Evolutionary conservation across 2,113 vertebrate genomes (phyloP).

Genomic region (Brienomyrus brachyistius): DNA sequence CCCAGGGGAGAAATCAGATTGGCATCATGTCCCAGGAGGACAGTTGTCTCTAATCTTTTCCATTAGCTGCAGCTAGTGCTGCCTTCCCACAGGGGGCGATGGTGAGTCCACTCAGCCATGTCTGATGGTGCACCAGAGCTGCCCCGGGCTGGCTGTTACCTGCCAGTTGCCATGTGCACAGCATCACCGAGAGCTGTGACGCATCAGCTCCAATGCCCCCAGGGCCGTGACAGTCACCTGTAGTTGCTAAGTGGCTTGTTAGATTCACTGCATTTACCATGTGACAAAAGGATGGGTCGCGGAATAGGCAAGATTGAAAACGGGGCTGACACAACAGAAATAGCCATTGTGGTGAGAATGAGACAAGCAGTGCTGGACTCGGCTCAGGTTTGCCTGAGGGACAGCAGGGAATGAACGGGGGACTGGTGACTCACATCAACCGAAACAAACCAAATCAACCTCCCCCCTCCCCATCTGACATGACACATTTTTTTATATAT

Average conservation of each 20-base stretch:
- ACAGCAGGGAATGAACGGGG: background rate
- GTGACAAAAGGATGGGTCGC: background rate
- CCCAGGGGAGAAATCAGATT: background rate
- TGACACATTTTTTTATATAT: background rate
- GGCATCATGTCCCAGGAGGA: background rate
- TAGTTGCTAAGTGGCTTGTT: background rate
- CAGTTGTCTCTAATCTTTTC: background rate
- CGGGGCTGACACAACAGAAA: background rate
- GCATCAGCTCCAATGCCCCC: background rate
- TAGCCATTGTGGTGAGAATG: background rate
- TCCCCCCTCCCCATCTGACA: background rate
- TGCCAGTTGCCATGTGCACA: background rate
- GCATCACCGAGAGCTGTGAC: background rate
- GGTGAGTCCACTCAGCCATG: background rate
- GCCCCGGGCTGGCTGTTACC: background rate
- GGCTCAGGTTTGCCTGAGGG: background rate
- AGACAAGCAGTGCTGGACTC: background rate
- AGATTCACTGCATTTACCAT: background rate
- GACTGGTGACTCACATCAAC: background rate
- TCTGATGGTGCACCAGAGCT: background rate
- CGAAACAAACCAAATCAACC: background rate
- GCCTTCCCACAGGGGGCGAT: background rate
- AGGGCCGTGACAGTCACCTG: background rate
- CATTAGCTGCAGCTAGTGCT: background rate
- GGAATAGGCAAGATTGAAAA: background rate